A percentile compares a stretch with the other conserved stretches of the same genome.
Evolutionary conservation across 2,113 vertebrate species (phyloP).

Genomic region (Xenus cinereus): DNA sequence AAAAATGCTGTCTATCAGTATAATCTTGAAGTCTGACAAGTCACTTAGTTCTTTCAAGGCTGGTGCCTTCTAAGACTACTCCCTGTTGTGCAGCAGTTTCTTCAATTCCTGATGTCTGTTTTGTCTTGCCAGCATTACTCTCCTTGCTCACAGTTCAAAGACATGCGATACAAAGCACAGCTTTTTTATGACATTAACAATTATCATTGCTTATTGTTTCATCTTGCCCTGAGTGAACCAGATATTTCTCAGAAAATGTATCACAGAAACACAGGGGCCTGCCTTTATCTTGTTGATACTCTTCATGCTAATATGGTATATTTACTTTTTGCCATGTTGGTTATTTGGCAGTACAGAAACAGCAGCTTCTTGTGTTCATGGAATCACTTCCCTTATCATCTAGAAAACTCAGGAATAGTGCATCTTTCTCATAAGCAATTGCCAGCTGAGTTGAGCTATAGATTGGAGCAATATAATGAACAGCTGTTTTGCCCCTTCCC

Average conservation of each 20-base stretch:
- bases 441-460: neutral
- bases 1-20: neutral
- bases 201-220: constrained; percentile 10
- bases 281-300: neutral
- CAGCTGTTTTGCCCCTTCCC: neutral
- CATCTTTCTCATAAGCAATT: neutral
- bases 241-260: neutral
- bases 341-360: neutral
- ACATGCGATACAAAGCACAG: neutral
- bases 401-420: neutral
- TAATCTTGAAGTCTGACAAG: neutral
- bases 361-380: neutral
- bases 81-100: constrained; percentile 61
- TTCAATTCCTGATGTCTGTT: constrained; percentile 64
- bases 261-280: neutral
- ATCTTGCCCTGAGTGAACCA: neutral
- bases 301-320: neutral
- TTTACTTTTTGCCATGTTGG: neutral
- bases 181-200: neutral
- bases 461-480: neutral
- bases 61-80: constrained; percentile 65
- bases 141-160: constrained; percentile 51
- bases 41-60: constrained; percentile 24
- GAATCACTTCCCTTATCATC: neutral
- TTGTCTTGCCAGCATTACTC: constrained; percentile 55